Evolutionary conservation across 2,797 vertebrate genomes (phyloP).

Genomic region (Poecile montanus): DNA sequence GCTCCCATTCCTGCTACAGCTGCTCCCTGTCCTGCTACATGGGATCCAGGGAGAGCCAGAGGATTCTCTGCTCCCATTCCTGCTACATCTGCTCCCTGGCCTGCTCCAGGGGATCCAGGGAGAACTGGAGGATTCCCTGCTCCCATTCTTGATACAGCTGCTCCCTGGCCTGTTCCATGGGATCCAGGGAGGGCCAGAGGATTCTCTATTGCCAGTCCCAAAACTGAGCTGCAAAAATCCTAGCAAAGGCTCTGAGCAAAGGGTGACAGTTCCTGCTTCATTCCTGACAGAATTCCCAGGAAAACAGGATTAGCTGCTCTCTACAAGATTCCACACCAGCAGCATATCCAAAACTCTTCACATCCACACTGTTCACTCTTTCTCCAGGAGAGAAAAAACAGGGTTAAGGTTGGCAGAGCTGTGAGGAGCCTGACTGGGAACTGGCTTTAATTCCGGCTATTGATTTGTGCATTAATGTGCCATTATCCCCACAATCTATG

Average conservation of each 20-base stretch:
- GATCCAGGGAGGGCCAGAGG: background rate
- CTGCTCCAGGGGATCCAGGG: background rate
- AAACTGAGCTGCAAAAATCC: accelerated
- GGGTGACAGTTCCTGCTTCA: background rate
- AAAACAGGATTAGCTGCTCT: background rate
- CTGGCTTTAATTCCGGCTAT: background rate
- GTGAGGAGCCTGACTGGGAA: background rate
- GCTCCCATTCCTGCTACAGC: background rate
- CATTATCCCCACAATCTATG: conserved; percentile 6
- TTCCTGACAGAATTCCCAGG: background rate
- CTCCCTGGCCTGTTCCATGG: background rate
- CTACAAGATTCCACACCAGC: accelerated
- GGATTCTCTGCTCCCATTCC: background rate
- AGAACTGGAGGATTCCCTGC: background rate
- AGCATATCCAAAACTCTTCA: background rate
- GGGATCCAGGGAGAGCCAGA: background rate
- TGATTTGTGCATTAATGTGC: conserved; percentile 55
- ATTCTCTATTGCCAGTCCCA: background rate
- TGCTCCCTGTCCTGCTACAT: background rate
- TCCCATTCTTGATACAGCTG: no score
- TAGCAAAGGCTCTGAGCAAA: background rate
- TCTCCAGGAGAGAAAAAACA: accelerated
- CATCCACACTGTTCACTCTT: background rate
- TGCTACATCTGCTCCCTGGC: background rate
- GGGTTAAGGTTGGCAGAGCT: background rate